Percentiles rank a stretch among this genome's conserved stretches.
Evolutionary conservation across 2,113 vertebrate genomes (phyloP).

Genomic region (Scomber scombrus): DNA sequence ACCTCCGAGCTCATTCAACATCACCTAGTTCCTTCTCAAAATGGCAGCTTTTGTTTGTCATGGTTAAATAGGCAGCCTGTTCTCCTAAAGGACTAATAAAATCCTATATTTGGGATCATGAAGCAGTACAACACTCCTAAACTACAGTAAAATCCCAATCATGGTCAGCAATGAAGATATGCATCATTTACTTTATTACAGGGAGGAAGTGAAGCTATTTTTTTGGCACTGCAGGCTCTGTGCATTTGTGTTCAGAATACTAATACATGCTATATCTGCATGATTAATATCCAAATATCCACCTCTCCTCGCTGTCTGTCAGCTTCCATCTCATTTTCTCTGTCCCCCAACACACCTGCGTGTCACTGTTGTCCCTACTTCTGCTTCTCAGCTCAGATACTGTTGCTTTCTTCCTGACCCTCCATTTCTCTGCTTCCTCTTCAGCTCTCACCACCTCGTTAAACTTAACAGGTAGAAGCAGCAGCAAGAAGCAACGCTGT

Average conservation of each 20-base stretch:
- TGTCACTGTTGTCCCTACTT: conserved; percentile 15
- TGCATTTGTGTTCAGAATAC: conserved; percentile 44
- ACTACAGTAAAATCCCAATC: conserved; percentile 44
- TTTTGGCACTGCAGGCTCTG: conserved; percentile 26
- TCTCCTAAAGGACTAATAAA: conserved; percentile 61
- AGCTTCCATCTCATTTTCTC: conserved; percentile 41
- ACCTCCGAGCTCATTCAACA: conserved; percentile 11
- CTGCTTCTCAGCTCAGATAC: not conserved
- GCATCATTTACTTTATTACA: conserved; percentile 64
- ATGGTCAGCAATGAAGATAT: conserved; percentile 36
- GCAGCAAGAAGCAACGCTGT: not conserved
- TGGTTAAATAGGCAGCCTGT: conserved; percentile 50
- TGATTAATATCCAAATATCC: conserved; percentile 48
- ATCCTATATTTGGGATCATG: conserved; percentile 49
- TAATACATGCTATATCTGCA: conserved; percentile 40
- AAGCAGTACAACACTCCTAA: conserved; percentile 46
- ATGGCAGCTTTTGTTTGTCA: conserved; percentile 54
- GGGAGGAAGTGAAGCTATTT: conserved; percentile 31
- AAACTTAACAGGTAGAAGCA: conserved; percentile 32
- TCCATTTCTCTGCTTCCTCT: conserved; percentile 18
- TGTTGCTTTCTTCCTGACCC: conserved; percentile 35
- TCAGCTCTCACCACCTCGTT: conserved; percentile 27
- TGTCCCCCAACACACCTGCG: conserved; percentile 47
- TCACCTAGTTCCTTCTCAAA: conserved; percentile 32
- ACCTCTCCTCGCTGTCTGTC: conserved; percentile 30